These are phyloP conservation scores for Albula goreensis DNA, from an alignment of 2,113 vertebrate species.

Conservation along the genomic window DNA sequence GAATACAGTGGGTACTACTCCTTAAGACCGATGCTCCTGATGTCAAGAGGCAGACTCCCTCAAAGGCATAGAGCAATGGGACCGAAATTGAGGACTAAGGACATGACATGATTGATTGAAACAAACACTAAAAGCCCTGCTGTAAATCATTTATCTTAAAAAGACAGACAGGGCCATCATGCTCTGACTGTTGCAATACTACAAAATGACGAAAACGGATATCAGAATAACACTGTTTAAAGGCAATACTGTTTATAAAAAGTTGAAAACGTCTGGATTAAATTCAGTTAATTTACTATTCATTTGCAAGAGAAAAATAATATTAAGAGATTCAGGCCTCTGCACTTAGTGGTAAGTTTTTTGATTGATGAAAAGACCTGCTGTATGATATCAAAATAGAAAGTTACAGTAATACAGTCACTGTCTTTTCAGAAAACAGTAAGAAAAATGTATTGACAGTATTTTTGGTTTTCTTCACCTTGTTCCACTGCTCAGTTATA, in stretches of 20 bases:
- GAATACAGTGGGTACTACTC: not conserved
- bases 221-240: not conserved
- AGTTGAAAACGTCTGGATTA: too few relatives aligned
- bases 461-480: not conserved
- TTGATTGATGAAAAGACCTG: too few relatives aligned
- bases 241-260: not conserved
- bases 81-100: constrained; percentile 24
- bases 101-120: constrained; percentile 35
- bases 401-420: too few relatives aligned
- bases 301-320: too few relatives aligned
- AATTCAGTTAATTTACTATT: too few relatives aligned
- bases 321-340: too few relatives aligned
- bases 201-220: constrained; percentile 30
- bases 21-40: constrained; percentile 33
- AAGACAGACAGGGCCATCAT: constrained; percentile 22
- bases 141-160: constrained; percentile 34
- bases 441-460: not conserved
- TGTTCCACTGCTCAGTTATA: too few relatives aligned
- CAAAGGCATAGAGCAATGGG: constrained; percentile 34
- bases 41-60: constrained; percentile 30
- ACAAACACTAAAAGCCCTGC: constrained; percentile 21
- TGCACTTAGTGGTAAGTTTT: too few relatives aligned
- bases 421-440: too few relatives aligned
- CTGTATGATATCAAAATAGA: too few relatives aligned
- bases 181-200: constrained; percentile 27